Percentiles rank a stretch among this genome's conserved stretches.
Conservation (phyloP, 2,113 vertebrate species). For the Penelope pileata region DNA sequence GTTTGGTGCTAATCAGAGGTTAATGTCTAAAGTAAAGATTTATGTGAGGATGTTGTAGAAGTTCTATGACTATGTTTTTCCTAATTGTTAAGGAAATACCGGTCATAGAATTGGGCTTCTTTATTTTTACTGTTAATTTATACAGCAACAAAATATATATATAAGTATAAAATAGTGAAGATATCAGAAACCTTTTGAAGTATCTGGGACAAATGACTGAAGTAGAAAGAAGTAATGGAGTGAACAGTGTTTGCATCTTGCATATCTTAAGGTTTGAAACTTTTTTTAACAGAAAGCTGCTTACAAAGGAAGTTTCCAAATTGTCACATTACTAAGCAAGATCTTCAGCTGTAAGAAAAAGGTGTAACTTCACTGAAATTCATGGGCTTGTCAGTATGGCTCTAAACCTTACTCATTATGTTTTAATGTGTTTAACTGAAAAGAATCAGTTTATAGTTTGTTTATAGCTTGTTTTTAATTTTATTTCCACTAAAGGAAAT, state of each 20-base stretch:
- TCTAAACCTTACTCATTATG: not conserved
- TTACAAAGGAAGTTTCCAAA: not conserved
- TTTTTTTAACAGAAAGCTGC: not conserved
- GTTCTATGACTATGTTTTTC: not conserved
- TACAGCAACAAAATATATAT: not conserved
- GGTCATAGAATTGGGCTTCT: not conserved
- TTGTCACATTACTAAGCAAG: not conserved
- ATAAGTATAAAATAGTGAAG: not conserved
- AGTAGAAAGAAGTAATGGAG: not conserved
- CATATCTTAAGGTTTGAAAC: rapidly evolving
- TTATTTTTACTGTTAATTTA: not conserved
- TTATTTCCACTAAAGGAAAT: conserved; percentile 13
- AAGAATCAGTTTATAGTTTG: conserved; percentile 21
- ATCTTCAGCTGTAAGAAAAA: not conserved
- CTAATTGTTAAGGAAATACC: not conserved
- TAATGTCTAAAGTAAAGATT: conserved; percentile 11
- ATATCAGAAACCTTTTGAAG: not conserved
- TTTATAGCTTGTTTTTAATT: conserved; percentile 27
- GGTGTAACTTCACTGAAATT: not conserved
- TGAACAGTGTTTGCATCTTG: not conserved
- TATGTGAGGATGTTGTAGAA: not conserved
- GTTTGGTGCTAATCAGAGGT: conserved; percentile 5
- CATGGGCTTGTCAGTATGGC: not conserved
- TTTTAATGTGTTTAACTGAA: conserved; percentile 25
- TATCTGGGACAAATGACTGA: not conserved